These are phyloP conservation scores for Chanos chanos DNA, from an alignment of 2,797 vertebrate species.

Conservation along the genomic window DNA sequence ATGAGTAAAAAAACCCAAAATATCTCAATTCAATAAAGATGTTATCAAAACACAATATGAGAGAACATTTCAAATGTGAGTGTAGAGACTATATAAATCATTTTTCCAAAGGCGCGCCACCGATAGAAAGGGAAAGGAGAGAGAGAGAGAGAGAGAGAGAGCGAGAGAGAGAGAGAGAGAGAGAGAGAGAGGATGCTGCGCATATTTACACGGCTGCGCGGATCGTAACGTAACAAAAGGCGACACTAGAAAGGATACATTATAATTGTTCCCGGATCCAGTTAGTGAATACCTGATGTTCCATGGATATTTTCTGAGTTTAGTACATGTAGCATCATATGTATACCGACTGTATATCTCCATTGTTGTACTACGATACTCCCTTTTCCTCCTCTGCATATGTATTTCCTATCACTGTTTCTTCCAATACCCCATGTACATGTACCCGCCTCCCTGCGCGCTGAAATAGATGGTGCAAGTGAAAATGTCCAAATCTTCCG, in stretches of 20 bases:
- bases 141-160: not conserved
- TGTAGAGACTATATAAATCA: no score
- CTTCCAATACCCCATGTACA: slow-evolving; percentile 62
- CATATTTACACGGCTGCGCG: slow-evolving; percentile 40
- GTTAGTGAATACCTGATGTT: not conserved
- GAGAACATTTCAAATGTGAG: not conserved
- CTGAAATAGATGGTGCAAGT: slow-evolving; percentile 77
- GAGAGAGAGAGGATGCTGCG: slow-evolving; percentile 49
- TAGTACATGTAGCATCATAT: not conserved
- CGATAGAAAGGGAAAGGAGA: slow-evolving; percentile 29
- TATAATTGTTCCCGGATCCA: not conserved
- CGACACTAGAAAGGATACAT: not conserved
- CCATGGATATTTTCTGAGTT: not conserved
- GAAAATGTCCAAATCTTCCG: slow-evolving; percentile 79
- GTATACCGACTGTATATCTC: not conserved
- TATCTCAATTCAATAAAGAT: no score
- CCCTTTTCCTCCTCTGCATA: slow-evolving; percentile 41
- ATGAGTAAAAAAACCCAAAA: no score
- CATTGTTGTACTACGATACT: slow-evolving; percentile 19
- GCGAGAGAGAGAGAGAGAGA: slow-evolving; percentile 12
- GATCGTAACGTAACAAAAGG: slow-evolving; percentile 37
- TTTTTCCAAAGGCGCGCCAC: slow-evolving; percentile 5
- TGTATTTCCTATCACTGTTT: slow-evolving; percentile 55
- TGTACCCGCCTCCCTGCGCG: slow-evolving; percentile 64
- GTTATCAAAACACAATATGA: slow-evolving; percentile 9